Percentiles rank a stretch among this genome's conserved stretches.
phyloP scores from a whole-genome alignment of 2,888 invertebrate species.

The Pseudococcus viburni region DNA sequence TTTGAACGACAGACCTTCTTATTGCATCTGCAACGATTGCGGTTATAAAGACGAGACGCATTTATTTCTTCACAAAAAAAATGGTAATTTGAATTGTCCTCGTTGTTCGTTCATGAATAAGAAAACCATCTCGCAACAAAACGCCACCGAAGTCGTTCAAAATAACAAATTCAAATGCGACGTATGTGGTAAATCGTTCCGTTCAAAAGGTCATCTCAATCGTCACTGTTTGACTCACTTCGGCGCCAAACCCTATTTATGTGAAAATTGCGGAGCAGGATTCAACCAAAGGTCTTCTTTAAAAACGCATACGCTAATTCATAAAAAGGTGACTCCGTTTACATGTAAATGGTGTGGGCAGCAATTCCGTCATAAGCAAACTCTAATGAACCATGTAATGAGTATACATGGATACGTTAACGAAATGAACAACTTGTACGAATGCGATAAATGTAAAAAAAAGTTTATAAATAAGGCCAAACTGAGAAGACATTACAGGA shows the following conservation, averaged over 20 bases:
- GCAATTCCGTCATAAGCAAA: conserved; percentile 69
- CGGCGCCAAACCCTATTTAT: conserved; percentile 69
- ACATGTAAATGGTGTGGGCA: conserved; percentile 69
- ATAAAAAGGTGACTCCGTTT: conserved; percentile 68
- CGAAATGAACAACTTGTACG: conserved; percentile 63
- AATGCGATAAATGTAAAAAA: conserved; percentile 69
- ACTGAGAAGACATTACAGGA: conserved; percentile 69
- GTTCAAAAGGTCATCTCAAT: conserved; percentile 68
- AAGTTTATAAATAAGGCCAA: conserved; percentile 69
- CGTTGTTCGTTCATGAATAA: conserved; percentile 30
- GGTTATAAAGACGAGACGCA: conserved; percentile 40
- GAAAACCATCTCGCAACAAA: not conserved
- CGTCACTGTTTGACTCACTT: conserved; percentile 69
- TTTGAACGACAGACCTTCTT: conserved; percentile 2
- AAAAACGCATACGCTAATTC: conserved; percentile 67
- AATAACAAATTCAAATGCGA: conserved; percentile 67
- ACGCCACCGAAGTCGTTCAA: conserved; percentile 2
- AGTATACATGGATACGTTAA: conserved; percentile 68
- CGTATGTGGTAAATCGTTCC: conserved; percentile 68
- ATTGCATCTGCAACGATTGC: conserved; percentile 49
- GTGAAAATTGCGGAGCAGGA: conserved; percentile 68
- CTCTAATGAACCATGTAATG: conserved; percentile 68
- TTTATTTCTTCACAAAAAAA: conserved; percentile 24
- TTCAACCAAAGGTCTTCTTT: conserved; percentile 68
- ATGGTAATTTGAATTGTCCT: conserved; percentile 25